Evolutionary conservation across 1,140 invertebrate genomes (phyloP), one percentile per base, ranked within the genome.

Genomic region (Brevipalpus yothersi): DNA sequence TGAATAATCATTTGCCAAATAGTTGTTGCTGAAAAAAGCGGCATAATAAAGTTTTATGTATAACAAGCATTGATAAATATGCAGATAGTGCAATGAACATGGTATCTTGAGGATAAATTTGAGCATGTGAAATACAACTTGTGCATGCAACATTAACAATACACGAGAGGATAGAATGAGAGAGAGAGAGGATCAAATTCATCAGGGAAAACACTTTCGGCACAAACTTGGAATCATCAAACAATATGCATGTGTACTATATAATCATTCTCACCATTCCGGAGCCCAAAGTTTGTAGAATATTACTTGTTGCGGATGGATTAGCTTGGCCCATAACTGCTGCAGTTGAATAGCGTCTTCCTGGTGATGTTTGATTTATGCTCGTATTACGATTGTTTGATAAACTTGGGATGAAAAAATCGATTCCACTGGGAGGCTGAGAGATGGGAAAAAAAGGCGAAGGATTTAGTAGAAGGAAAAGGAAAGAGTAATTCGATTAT

Each of bases 261-360:
- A 15, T 5, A 45, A 1, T 19, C 10, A 43, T 57, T 23, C 66
- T 66, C 63, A 69, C 68, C 59, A 69, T 66, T 39, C 67, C 67
- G 11, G 68, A 66, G 56, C 68, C 68, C 11, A 69, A 59, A 60
- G 69, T 68, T 56, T 69, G 68, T 39, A 69, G 60, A 21, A 69
- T 42, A 53, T 62, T 65, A 19, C 66, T 62, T 19, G 49, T n/a
- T 49, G 54, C 51, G 11, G 60, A 40, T n/a, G 64, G 49, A 49
- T 58, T 62, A 31, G 61, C 55, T 41, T 60, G 19, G n/a, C 58
- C 47, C 17, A 63, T 66, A 3, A 65, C 61, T 17, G 62, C 60
- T 21, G 58, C 65, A 12, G 62, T 65, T 41, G 64, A 65, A 42
- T 67, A 67, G 11, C 66, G 61, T 43, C 66, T 43, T n/a, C 58